phyloP scores from a whole-genome alignment of 2,797 vertebrate genomes.

The Euthynnus affinis region DNA sequence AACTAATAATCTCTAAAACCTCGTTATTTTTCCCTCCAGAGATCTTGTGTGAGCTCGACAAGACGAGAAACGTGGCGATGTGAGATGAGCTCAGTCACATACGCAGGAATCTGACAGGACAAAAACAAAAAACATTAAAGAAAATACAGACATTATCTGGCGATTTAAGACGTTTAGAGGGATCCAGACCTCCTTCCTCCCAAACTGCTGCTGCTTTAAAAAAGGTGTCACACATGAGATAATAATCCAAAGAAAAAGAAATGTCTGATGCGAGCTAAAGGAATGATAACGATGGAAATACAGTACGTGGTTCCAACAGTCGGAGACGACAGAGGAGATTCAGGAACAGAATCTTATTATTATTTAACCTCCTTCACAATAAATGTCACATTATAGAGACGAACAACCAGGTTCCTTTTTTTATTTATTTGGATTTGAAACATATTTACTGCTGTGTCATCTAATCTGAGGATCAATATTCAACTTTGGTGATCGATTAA shows the following conservation, averaged over 20 bases:
- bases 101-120: no score
- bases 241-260: neutral
- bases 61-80: neutral
- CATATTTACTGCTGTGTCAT: no score
- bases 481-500: no score
- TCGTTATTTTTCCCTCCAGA: neutral
- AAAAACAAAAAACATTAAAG: neutral
- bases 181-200: neutral
- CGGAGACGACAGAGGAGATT: slow-evolving; percentile 32
- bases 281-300: slow-evolving; percentile 23
- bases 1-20: no score
- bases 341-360: no score
- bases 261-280: neutral
- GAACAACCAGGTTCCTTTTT: no score
- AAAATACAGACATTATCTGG: neutral
- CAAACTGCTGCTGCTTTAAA: slow-evolving; percentile 16
- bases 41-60: neutral
- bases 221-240: neutral
- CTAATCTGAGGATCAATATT: no score
- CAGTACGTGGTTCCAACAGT: slow-evolving; percentile 24
- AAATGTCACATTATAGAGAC: no score
- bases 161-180: neutral
- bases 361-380: no score
- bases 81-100: neutral
- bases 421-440: no score